These are phyloP conservation scores for Strigamia crassipes DNA, from an alignment of 2,888 invertebrate genomes.

Conservation along the genomic window DNA sequence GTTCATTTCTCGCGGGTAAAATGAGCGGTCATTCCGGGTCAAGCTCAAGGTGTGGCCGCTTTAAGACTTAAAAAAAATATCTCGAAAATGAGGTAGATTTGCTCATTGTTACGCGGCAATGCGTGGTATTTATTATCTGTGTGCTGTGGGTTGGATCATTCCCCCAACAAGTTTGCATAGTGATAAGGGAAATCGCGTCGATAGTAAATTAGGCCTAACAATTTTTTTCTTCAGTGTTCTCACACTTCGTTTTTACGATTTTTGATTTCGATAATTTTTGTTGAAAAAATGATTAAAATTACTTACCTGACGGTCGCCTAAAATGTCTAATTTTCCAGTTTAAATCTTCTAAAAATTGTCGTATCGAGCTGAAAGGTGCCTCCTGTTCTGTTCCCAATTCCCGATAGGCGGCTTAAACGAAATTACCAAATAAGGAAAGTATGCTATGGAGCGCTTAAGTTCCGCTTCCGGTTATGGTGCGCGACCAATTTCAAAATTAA, in stretches of 20 bases:
- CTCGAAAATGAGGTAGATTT: no score
- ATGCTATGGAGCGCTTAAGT: not conserved
- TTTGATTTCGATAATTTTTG: not conserved
- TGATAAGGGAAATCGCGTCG: not conserved
- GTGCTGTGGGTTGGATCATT: not conserved
- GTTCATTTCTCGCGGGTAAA: not conserved
- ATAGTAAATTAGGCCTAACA: not conserved
- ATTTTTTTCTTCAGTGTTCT: not conserved
- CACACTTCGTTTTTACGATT: not conserved
- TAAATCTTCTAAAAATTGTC: not conserved
- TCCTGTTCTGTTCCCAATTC: not conserved
- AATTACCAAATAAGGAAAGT: not conserved
- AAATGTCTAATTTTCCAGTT: not conserved
- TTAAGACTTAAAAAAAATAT: not conserved
- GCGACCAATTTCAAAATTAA: not conserved
- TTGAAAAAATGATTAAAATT: not conserved
- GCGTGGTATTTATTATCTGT: no score
- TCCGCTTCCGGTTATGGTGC: not conserved
- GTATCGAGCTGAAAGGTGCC: not conserved
- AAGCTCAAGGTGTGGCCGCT: constrained; percentile 4
- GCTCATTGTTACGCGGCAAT: no score
- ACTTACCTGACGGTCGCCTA: not conserved
- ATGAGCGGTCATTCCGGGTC: not conserved
- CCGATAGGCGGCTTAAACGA: not conserved
- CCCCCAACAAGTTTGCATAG: not conserved